Base-by-base conservation (phyloP, 1,140 invertebrate genomes). In the Drosophila nigrodunni region DNA sequence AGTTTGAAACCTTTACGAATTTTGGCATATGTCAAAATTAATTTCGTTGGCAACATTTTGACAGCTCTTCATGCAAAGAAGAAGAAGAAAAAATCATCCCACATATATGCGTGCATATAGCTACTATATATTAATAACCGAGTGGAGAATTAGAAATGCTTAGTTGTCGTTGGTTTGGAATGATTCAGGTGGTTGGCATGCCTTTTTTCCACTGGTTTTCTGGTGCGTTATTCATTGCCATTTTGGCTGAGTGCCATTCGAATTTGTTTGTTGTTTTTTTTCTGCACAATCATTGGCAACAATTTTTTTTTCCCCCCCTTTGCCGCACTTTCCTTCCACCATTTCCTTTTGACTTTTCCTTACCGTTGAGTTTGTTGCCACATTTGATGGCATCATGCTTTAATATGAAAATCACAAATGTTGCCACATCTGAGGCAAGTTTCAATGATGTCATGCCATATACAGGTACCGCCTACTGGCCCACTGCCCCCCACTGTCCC, bases 11-110 rank as follows among this genome's bases (percentile, higher is more conserved):
- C 82, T 77, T 82, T 73, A 82, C 77, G 78, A 74, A 79, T 82
- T 87, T 75, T 87, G 82, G 79, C 82, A 88, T 77, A 77, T 87
- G 82, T 87, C 82, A 87, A 87, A 87, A 87, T 87, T 87, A 87
- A 87, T 87, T 87, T 80, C 80, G 73, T 74, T 74, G 68, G 69
- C 73, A 88, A 79, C 86, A 82, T 87, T 87, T 87, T 87, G 82
- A 87, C 78, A 86, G 79, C 65, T 78, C 82, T 77, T 88, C 83
- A 77, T 77, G 69, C 73, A 79, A 86, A 21, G 18, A 21, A 21
- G 18, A 21, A 21, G 15, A 15, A 15, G 15, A 15, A 21, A 21
- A 21, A 21, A 21, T 21, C 18, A 21, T 21, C 1, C 18, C 18
- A 21, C 18, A 21, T 21, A 21, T 21, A 21, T 21, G 18, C 18